Evolutionary conservation across 2,113 vertebrate genomes (phyloP).

Genomic region (Malurus elegans): DNA sequence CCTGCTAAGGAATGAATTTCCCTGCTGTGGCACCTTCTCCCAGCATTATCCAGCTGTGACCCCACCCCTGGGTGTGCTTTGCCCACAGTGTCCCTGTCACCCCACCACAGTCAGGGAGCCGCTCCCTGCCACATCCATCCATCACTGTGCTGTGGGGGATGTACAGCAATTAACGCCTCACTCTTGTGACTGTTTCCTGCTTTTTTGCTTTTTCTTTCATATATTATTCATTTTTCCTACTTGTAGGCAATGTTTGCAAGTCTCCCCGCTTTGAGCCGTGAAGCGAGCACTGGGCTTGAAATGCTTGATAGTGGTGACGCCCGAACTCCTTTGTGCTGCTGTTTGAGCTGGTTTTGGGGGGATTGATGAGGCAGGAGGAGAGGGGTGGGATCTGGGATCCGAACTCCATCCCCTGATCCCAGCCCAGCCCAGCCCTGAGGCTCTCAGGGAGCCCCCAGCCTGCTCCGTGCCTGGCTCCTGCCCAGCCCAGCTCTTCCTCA

Average conservation of each 20-base stretch:
- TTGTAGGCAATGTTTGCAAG: conserved; percentile 57
- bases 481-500: neutral
- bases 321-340: neutral
- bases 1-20: neutral
- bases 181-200: conserved; percentile 19
- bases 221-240: conserved; percentile 63
- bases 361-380: neutral
- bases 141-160: neutral
- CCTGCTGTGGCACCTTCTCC: neutral
- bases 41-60: neutral
- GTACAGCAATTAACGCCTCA: conserved; percentile 32
- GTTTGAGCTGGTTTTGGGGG: neutral
- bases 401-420: neutral
- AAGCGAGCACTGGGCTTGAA: conserved; percentile 20
- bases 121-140: neutral
- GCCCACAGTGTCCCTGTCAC: neutral
- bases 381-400: neutral
- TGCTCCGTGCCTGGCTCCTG: neutral
- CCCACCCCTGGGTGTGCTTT: too few species aligned
- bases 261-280: conserved; percentile 35
- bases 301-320: conserved; percentile 30
- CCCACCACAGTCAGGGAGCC: accelerated
- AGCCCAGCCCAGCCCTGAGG: neutral
- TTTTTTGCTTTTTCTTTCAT: conserved; percentile 65
- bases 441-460: neutral